These are phyloP conservation scores for Spilarctia lutea DNA, from an alignment of 2,888 invertebrate genomes.

Conservation along the genomic window DNA sequence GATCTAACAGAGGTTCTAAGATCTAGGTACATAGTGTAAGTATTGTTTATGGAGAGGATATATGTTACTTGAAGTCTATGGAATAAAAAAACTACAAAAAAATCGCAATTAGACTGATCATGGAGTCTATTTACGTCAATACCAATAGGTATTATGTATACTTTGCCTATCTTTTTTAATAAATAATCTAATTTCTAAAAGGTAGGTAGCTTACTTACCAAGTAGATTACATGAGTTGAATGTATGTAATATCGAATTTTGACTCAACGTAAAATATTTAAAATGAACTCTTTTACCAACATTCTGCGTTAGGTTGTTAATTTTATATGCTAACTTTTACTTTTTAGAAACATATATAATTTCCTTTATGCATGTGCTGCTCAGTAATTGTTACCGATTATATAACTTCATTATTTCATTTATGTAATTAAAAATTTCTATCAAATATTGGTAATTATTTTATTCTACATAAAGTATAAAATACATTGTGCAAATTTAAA, in stretches of 20 bases:
- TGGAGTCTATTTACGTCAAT: not conserved
- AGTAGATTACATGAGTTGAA: not conserved
- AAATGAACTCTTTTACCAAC: not conserved
- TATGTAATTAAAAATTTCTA: not conserved
- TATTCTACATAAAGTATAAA: conserved; percentile 27
- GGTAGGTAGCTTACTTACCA: not conserved
- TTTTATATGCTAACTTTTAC: conserved; percentile 1
- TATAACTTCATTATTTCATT: not conserved
- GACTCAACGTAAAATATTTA: not conserved
- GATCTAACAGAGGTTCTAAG: not conserved
- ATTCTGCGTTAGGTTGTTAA: not conserved
- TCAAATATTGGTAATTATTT: not conserved
- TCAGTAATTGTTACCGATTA: not conserved
- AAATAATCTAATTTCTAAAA: not conserved
- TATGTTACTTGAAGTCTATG: not conserved
- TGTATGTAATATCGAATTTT: not conserved
- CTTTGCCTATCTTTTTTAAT: not conserved
- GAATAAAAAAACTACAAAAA: not conserved
- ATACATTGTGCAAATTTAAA: conserved; percentile 31
- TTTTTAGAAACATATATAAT: not conserved
- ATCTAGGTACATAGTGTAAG: not conserved
- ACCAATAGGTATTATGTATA: not conserved
- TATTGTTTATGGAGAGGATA: not conserved
- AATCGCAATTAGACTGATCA: not conserved
- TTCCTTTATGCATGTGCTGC: not conserved